Base-by-base conservation (phyloP, 2,113 vertebrate genomes). In the Dicentrarchus labrax region DNA sequence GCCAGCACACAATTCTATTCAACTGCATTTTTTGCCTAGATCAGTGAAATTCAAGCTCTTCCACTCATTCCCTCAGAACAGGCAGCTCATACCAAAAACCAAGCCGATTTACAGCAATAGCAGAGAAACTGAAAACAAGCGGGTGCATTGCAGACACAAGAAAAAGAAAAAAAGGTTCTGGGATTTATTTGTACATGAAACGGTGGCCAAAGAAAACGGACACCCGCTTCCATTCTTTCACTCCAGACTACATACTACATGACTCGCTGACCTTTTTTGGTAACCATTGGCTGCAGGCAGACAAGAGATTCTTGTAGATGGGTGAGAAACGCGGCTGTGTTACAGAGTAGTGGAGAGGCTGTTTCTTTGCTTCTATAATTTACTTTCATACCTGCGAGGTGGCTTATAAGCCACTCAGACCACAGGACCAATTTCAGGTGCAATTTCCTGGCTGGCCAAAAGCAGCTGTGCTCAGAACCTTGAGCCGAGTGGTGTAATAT, bases 371-470 rank as follows among this genome's bases (percentile, higher is more conserved):
- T 66, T 77, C 51, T 89, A 56, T 84, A 85, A 83, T 93, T 89
- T 86, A 67, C 89, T 85, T 76, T 64, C 86, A 84, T 86, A 78
- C 76, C 67, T 81, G 39, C 11, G 45, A 83, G 81, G 77, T 84
- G 79, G 72, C 71, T 84, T 68, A 69, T 43, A 47, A 81, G 78
- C 80, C 87, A 76, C 90, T 90, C 90, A 81, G 82, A 89, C 83
- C 83, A 62, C 85, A 30, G 80, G 84, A 72, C 60, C 92, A 93
- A 94, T 93, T 90, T 91, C 85, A 91, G 88, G 83, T 84, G 86
- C 86, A 92, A 93, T 93, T 91, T 92, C 84, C 88, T 70, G 85
- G 80, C 71, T 6, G 69, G 60, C 30, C 60, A 19, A 72, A 72
- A 78, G 86, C 92, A 94, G 92, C 93, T 94, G 92, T 2, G 88